phyloP scores from a whole-genome alignment of 2,888 invertebrate genomes.

The Sesia bembeciformis region DNA sequence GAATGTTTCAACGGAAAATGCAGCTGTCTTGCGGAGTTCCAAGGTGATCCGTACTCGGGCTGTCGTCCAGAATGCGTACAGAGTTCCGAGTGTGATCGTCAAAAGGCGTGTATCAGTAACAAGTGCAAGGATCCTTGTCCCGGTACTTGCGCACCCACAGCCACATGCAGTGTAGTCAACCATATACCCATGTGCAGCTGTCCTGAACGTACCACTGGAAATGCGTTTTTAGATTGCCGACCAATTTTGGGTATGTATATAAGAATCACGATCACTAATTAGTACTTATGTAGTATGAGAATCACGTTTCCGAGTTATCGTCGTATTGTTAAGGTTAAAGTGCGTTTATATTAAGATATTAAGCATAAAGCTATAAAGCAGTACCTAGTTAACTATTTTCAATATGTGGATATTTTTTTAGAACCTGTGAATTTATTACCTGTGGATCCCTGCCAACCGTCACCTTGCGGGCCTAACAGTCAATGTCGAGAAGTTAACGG shows the following conservation, averaged over 20 bases:
- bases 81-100: conserved; percentile 81
- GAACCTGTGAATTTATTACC: conserved; percentile 47
- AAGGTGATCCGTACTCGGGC: conserved; percentile 83
- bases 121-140: conserved; percentile 87
- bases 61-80: conserved; percentile 88
- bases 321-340: too few species aligned
- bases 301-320: too few species aligned
- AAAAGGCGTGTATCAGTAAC: conserved; percentile 80
- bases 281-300: too few species aligned
- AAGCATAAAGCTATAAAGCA: too few species aligned
- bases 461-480: conserved; percentile 79
- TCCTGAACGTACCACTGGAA: conserved; percentile 78
- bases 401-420: conserved; percentile 16
- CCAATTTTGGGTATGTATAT: conserved; percentile 55
- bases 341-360: too few species aligned
- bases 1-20: conserved; percentile 80
- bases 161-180: conserved; percentile 80
- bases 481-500: conserved; percentile 76
- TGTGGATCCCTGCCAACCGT: conserved; percentile 75
- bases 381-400: too few species aligned
- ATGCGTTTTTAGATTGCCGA: conserved; percentile 79
- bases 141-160: conserved; percentile 84
- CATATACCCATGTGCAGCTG: conserved; percentile 77
- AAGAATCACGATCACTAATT: too few species aligned
- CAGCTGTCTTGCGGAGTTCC: conserved; percentile 81